phyloP scores from a whole-genome alignment of 2,888 invertebrate species.

The Macrophya annulata region DNA sequence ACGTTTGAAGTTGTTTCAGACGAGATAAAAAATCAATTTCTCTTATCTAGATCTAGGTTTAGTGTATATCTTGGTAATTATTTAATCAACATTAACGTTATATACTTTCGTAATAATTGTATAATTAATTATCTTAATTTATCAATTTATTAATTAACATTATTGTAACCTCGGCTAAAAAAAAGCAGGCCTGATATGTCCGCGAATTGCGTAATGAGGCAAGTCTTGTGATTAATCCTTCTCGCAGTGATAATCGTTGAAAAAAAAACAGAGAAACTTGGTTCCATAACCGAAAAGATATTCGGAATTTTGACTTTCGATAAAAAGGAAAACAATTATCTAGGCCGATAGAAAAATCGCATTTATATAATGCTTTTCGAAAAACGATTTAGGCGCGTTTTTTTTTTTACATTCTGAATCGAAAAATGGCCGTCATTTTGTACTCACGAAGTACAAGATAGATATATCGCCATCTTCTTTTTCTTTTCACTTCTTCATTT shows the following conservation, averaged over 20 bases:
- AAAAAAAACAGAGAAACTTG: not conserved
- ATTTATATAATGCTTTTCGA: not conserved
- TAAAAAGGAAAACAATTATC: not conserved
- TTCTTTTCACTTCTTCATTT: not conserved
- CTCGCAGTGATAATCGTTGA: not conserved
- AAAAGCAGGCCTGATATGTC: not conserved
- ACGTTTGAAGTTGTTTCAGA: too few relatives aligned
- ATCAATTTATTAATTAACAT: not conserved
- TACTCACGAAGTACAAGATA: not conserved
- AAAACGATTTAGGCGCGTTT: not conserved
- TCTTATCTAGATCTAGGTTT: too few relatives aligned
- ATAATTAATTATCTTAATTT: not conserved
- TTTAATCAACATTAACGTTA: not conserved
- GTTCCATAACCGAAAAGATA: not conserved
- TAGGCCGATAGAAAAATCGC: conserved; percentile 22
- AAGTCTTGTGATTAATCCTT: conserved; percentile 3
- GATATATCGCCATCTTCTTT: not conserved
- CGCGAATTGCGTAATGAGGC: not conserved
- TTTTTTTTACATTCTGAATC: not conserved
- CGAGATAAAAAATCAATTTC: too few relatives aligned
- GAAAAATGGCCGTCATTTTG: not conserved
- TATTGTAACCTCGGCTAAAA: not conserved
- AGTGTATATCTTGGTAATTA: too few relatives aligned
- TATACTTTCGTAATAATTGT: conserved; percentile 29
- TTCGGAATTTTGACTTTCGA: not conserved